phyloP scores from a whole-genome alignment of 2,888 invertebrate species.

The Rosalia funebris region DNA sequence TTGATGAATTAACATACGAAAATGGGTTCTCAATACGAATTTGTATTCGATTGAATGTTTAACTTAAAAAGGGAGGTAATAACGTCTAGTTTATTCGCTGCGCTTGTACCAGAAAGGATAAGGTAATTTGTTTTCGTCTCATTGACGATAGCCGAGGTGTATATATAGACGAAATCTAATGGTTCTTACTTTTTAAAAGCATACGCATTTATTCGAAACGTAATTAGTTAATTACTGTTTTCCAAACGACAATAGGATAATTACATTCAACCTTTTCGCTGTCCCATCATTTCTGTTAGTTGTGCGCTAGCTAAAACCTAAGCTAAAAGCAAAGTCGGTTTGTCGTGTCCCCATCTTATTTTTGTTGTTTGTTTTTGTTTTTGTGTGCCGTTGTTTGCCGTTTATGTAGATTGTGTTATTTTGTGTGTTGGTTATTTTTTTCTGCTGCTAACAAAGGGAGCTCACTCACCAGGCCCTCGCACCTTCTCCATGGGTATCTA shows the following conservation, averaged over 20 bases:
- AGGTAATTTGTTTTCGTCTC: not conserved
- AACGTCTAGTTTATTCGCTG: not conserved
- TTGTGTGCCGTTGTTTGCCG: constrained; percentile 30
- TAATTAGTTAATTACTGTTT: constrained; percentile 27
- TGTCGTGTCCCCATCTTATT: constrained; percentile 1
- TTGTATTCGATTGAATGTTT: too few relatives aligned
- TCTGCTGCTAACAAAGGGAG: constrained; percentile 77
- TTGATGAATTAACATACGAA: too few relatives aligned
- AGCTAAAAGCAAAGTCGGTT: constrained; percentile 14
- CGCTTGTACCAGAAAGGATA: too few relatives aligned
- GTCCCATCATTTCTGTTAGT: constrained; percentile 17
- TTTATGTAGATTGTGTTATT: constrained; percentile 60
- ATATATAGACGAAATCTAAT: not conserved
- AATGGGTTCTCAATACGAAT: too few relatives aligned
- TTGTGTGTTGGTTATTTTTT: constrained; percentile 65
- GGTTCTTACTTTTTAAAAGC: constrained; percentile 14
- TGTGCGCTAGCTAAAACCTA: constrained; percentile 17
- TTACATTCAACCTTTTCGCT: constrained; percentile 20
- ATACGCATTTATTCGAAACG: constrained; percentile 22
- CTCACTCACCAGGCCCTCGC: constrained; percentile 91
- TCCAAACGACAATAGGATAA: constrained; percentile 28
- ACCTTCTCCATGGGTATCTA: constrained; percentile 90
- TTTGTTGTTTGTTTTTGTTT: constrained; percentile 32
- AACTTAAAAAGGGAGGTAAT: not conserved
- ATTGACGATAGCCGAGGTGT: constrained; percentile 16